phyloP scores from a whole-genome alignment of 2,113 vertebrate genomes.

The Bufo bufo region DNA sequence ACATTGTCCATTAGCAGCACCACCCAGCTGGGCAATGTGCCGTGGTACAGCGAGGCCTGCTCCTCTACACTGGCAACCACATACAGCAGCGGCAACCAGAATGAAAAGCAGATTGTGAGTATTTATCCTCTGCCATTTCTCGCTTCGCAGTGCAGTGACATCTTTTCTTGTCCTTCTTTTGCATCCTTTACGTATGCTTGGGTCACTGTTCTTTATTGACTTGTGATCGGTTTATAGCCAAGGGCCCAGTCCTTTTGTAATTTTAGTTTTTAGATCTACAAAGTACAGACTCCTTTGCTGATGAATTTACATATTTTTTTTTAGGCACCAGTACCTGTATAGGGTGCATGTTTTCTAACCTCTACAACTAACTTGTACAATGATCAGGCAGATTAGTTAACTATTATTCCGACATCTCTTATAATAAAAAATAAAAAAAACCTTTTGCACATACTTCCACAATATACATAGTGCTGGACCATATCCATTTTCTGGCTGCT shows the following conservation, averaged over 20 bases:
- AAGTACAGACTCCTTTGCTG: no score
- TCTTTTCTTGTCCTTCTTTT: neutral
- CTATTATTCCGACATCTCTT: no score
- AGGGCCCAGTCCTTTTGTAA: no score
- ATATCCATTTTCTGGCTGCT: neutral
- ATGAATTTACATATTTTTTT: no score
- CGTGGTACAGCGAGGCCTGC: slow-evolving; percentile 99
- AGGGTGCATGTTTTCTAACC: no score
- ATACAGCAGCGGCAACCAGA: slow-evolving; percentile 95
- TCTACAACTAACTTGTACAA: no score
- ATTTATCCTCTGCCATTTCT: neutral
- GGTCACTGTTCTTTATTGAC: neutral
- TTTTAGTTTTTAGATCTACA: no score
- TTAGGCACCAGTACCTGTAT: no score
- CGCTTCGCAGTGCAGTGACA: neutral
- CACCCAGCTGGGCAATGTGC: slow-evolving; percentile 91
- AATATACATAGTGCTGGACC: neutral
- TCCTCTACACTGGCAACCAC: slow-evolving; percentile 96
- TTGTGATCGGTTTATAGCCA: no score
- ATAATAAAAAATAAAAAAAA: neutral
- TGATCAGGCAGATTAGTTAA: no score
- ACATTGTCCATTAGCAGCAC: slow-evolving; percentile 98
- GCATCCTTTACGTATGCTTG: neutral
- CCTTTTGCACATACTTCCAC: neutral
- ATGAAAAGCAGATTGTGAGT: slow-evolving; percentile 97